A percentile compares a stretch with the other conserved stretches of the same genome.
These are phyloP conservation scores for Albula goreensis DNA, from an alignment of 2,113 vertebrate genomes.

Conservation along the genomic window DNA sequence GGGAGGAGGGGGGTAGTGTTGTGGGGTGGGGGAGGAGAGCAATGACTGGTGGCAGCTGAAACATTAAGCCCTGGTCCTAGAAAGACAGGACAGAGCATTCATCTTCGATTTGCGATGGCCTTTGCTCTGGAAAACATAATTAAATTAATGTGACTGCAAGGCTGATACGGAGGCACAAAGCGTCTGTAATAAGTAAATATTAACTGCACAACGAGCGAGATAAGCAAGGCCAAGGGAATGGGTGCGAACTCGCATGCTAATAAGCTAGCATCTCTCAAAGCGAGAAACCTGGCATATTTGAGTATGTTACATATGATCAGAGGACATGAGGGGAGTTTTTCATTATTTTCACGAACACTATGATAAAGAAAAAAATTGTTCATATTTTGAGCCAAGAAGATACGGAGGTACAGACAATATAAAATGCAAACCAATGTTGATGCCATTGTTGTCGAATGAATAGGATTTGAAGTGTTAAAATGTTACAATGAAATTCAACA, in stretches of 20 bases:
- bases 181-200: not conserved
- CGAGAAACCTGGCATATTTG: too few species aligned
- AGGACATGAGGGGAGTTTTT: too few species aligned
- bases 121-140: not conserved
- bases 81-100: not conserved
- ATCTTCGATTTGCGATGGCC: not conserved
- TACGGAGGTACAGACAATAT: too few species aligned
- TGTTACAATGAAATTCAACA: too few species aligned
- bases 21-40: not conserved
- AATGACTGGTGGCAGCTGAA: not conserved
- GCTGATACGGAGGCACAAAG: not conserved
- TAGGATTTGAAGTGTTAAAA: too few species aligned
- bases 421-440: too few species aligned
- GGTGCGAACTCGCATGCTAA: not conserved
- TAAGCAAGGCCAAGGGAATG: not conserved
- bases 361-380: too few species aligned
- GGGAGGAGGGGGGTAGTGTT: not conserved
- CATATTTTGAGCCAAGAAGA: too few species aligned
- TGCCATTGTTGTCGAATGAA: too few species aligned
- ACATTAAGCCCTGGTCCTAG: not conserved
- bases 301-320: too few species aligned
- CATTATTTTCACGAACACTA: too few species aligned
- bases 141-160: not conserved
- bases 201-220: not conserved
- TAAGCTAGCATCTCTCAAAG: not conserved